Conservation (phyloP, 2,888 invertebrate genomes). For the Amblyteles armatorius region DNA sequence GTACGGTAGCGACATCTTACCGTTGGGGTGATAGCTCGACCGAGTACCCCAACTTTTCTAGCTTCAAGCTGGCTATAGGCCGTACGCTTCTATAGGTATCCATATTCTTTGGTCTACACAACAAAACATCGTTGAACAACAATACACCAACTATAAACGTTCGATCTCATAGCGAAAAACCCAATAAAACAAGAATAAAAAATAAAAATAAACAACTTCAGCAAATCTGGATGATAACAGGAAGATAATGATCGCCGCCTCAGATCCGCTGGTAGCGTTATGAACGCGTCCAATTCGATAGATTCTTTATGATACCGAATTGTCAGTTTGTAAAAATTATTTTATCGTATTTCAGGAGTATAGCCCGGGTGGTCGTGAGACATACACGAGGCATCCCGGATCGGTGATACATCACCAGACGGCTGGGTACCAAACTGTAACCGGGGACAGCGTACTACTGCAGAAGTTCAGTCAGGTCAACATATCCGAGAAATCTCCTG, state of each 20-base stretch:
- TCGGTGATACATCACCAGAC: constrained; percentile 85
- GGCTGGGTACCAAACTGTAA: constrained; percentile 84
- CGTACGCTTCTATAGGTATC: no score
- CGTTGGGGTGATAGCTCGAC: no score
- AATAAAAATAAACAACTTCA: constrained; percentile 75
- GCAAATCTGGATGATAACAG: constrained; percentile 96
- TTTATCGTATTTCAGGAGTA: constrained; percentile 88
- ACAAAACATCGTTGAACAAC: constrained; percentile 22
- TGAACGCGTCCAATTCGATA: not conserved
- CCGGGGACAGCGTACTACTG: constrained; percentile 89
- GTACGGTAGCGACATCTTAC: no score
- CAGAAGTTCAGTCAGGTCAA: constrained; percentile 92
- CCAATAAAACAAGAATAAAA: constrained; percentile 27
- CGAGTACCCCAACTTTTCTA: no score
- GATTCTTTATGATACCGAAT: not conserved
- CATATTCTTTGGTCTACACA: no score
- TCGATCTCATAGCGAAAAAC: constrained; percentile 10
- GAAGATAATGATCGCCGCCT: constrained; percentile 95
- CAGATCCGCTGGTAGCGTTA: constrained; percentile 92
- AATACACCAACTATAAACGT: constrained; percentile 24
- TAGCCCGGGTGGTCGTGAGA: constrained; percentile 94
- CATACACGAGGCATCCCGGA: constrained; percentile 91
- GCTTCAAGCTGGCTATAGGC: no score
- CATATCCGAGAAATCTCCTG: constrained; percentile 86
- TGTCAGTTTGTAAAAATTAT: not conserved